phyloP scores from a whole-genome alignment of 2,797 vertebrate species.

The Huso huso region DNA sequence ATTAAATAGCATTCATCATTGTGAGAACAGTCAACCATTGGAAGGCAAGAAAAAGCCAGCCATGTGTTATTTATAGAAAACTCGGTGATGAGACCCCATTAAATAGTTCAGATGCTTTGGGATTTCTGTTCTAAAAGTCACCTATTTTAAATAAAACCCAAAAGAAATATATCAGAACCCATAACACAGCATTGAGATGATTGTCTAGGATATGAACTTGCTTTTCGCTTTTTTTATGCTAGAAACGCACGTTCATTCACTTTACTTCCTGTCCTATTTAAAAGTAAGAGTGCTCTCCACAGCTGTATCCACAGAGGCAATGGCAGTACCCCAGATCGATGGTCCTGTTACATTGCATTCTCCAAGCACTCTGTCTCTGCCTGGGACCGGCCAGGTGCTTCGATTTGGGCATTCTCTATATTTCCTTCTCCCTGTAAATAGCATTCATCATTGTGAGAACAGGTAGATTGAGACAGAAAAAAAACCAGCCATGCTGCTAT shows the following conservation, averaged over 20 bases:
- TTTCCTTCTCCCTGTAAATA: slow-evolving; percentile 70
- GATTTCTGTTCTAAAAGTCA: too few relatives aligned
- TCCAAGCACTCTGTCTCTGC: slow-evolving; percentile 62
- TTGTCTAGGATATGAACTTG: not conserved
- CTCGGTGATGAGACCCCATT: too few relatives aligned
- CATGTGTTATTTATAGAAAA: too few relatives aligned
- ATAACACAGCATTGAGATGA: too few relatives aligned
- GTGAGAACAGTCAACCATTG: too few relatives aligned
- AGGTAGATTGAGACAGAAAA: slow-evolving; percentile 46
- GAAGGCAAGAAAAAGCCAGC: too few relatives aligned
- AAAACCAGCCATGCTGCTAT: slow-evolving; percentile 11
- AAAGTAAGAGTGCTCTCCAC: slow-evolving; percentile 52
- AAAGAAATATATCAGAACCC: too few relatives aligned
- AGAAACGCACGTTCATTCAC: too few relatives aligned
- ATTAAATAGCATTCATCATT: too few relatives aligned
- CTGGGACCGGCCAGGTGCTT: slow-evolving; percentile 63
- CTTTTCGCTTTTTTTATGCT: too few relatives aligned
- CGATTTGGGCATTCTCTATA: slow-evolving; percentile 59
- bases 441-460: slow-evolving; percentile 56
- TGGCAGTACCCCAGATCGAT: slow-evolving; percentile 78
- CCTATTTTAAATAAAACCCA: too few relatives aligned
- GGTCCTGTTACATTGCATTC: slow-evolving; percentile 66
- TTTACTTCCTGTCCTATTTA: slow-evolving; percentile 70
- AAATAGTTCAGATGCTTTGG: too few relatives aligned
- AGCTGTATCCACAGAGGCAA: slow-evolving; percentile 60